phyloP scores from a whole-genome alignment of 2,888 invertebrate genomes.

The Ditula angustiorana region DNA sequence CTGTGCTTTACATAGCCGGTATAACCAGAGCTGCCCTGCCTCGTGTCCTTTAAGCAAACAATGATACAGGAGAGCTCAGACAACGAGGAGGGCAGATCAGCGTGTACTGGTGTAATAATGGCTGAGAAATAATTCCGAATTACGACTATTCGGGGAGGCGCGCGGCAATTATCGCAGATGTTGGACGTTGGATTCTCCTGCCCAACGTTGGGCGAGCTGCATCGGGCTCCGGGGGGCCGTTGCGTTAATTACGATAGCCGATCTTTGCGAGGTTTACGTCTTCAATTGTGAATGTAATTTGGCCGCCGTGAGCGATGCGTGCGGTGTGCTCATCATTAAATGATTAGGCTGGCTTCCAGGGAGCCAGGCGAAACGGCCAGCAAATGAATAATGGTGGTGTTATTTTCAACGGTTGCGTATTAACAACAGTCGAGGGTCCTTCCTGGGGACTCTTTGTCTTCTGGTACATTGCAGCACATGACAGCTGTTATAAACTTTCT shows the following conservation, averaged over 20 bases:
- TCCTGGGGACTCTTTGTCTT: neutral
- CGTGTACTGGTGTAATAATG: constrained; percentile 28
- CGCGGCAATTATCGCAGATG: constrained; percentile 34
- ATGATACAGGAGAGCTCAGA: neutral
- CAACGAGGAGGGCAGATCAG: neutral
- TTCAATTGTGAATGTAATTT: constrained; percentile 26
- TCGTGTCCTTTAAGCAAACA: neutral
- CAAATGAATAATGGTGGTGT: neutral
- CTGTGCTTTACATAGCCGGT: constrained; percentile 31
- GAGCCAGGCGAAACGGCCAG: neutral
- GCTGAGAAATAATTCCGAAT: constrained; percentile 39
- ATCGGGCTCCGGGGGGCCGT: constrained; percentile 20
- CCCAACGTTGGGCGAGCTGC: constrained; percentile 19
- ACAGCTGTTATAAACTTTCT: too few species aligned
- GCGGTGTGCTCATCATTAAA: constrained; percentile 31
- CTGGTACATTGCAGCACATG: too few species aligned
- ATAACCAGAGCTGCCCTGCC: neutral
- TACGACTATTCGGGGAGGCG: constrained; percentile 38
- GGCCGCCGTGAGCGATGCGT: constrained; percentile 19
- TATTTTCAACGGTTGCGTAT: neutral
- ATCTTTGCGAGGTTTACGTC: constrained; percentile 34
- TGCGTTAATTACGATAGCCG: constrained; percentile 30
- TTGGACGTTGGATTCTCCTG: neutral
- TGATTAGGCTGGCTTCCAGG: constrained; percentile 35
- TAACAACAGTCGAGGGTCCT: neutral